phyloP scores from a whole-genome alignment of 2,113 vertebrate species.

The Grus americana region DNA sequence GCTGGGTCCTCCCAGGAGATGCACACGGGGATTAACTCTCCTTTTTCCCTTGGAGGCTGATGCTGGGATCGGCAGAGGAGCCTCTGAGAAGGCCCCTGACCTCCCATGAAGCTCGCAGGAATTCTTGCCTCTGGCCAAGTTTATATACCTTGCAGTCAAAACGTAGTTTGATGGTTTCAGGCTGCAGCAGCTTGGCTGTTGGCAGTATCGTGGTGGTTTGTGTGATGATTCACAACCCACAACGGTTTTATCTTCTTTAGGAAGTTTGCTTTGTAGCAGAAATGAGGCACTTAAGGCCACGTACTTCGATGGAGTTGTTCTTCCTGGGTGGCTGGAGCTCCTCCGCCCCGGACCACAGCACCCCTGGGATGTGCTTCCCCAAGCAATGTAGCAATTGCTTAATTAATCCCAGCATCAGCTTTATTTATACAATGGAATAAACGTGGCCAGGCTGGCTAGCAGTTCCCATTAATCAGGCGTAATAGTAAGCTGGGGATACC shows the following conservation, averaged over 20 bases:
- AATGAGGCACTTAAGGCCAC: neutral
- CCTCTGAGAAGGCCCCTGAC: neutral
- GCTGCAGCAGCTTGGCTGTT: neutral
- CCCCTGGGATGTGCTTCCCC: neutral
- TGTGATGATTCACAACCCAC: conserved; percentile 18
- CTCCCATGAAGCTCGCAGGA: neutral
- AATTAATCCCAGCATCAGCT: conserved; percentile 11
- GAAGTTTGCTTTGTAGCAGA: conserved; percentile 5
- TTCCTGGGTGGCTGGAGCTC: conserved; percentile 30
- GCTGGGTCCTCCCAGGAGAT: neutral
- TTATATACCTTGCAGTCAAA: neutral
- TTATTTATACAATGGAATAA: neutral
- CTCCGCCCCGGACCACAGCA: neutral
- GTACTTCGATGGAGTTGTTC: neutral
- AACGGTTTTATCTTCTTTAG: neutral
- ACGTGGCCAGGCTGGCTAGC: neutral
- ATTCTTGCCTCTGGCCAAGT: neutral
- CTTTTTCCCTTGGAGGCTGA: neutral
- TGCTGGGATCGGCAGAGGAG: neutral
- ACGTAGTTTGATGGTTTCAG: neutral
- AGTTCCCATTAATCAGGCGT: conserved; percentile 34
- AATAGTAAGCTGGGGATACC: neutral
- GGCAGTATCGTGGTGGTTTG: neutral
- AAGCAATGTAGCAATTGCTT: neutral
- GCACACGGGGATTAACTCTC: neutral